These are phyloP conservation scores for Drosophila incognita DNA, from an alignment of 2,888 invertebrate genomes.

Conservation along the genomic window DNA sequence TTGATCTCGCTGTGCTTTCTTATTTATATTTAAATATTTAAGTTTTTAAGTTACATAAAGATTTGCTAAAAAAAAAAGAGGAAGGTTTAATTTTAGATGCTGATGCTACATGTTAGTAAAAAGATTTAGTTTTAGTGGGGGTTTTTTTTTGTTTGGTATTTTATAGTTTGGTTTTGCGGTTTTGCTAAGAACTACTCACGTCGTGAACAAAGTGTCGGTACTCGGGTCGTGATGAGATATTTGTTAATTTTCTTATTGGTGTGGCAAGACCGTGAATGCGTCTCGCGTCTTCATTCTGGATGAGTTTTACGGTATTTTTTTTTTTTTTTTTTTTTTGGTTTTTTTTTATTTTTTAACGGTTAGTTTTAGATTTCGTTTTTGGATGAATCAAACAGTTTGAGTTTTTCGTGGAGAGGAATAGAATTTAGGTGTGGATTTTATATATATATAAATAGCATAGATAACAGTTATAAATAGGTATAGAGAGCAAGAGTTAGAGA, in stretches of 20 bases:
- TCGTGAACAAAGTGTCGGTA: constrained; percentile 85
- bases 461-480: constrained; percentile 29
- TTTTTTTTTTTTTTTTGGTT: constrained; percentile 58
- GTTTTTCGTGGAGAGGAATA: constrained; percentile 75
- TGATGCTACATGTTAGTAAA: constrained; percentile 53
- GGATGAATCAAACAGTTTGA: constrained; percentile 48
- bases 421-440: constrained; percentile 70
- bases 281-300: constrained; percentile 85
- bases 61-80: constrained; percentile 12
- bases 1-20: background rate
- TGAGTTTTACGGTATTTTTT: constrained; percentile 71
- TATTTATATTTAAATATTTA: background rate
- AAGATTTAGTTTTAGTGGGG: constrained; percentile 27
- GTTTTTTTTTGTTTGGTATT: constrained; percentile 27
- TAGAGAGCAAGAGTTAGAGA: constrained; percentile 26
- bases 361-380: constrained; percentile 40
- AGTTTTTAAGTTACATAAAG: constrained; percentile 13
- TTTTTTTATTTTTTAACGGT: constrained; percentile 42
- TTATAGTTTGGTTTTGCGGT: constrained; percentile 38
- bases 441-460: constrained; percentile 41
- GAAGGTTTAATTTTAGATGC: constrained; percentile 27
- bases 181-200: constrained; percentile 84
- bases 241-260: constrained; percentile 85
- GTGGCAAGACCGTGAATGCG: constrained; percentile 86
- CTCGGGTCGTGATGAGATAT: constrained; percentile 86